A percentile compares a stretch with the other conserved stretches of the same genome.
These are phyloP conservation scores for Catharus bicknelli DNA, from an alignment of 2,113 vertebrate species.

Conservation along the genomic window DNA sequence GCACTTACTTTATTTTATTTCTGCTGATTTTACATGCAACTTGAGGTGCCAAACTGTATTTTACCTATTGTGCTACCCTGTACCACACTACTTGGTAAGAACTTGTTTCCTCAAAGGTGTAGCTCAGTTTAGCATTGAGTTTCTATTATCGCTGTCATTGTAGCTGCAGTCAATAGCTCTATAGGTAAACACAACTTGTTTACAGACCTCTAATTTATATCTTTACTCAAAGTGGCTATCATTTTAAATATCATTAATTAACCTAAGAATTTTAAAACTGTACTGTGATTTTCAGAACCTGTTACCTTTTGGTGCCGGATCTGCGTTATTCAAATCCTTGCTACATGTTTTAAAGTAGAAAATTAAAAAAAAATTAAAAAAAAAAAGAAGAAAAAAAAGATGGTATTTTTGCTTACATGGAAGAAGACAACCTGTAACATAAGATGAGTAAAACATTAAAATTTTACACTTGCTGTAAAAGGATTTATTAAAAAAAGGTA, in stretches of 20 bases:
- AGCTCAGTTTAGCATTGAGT: conserved; percentile 75
- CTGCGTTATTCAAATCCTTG: conserved; percentile 78
- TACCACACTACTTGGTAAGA: conserved; percentile 70
- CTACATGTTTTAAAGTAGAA: conserved; percentile 80
- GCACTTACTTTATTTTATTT: conserved; percentile 67
- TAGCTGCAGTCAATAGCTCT: conserved; percentile 76
- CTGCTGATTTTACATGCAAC: conserved; percentile 70
- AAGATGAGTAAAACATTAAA: conserved; percentile 70
- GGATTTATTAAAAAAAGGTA: conserved; percentile 78
- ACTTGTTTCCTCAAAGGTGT: conserved; percentile 72
- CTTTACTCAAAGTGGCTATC: conserved; percentile 77
- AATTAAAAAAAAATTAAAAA: background rate
- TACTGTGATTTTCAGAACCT: conserved; percentile 84
- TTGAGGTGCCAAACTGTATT: conserved; percentile 78
- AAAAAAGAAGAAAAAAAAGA: conserved; percentile 47
- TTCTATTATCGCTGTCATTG: conserved; percentile 73
- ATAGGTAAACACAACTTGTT: conserved; percentile 74
- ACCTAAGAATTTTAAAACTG: conserved; percentile 79
- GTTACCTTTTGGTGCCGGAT: conserved; percentile 80
- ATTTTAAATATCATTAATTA: conserved; percentile 80
- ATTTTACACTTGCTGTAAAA: conserved; percentile 83
- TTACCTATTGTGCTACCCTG: conserved; percentile 70
- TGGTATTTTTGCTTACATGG: conserved; percentile 82
- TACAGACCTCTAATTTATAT: conserved; percentile 82
- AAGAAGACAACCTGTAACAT: conserved; percentile 73